phyloP scores from a whole-genome alignment of 2,113 vertebrate species.

The Bubalus kerabau region DNA sequence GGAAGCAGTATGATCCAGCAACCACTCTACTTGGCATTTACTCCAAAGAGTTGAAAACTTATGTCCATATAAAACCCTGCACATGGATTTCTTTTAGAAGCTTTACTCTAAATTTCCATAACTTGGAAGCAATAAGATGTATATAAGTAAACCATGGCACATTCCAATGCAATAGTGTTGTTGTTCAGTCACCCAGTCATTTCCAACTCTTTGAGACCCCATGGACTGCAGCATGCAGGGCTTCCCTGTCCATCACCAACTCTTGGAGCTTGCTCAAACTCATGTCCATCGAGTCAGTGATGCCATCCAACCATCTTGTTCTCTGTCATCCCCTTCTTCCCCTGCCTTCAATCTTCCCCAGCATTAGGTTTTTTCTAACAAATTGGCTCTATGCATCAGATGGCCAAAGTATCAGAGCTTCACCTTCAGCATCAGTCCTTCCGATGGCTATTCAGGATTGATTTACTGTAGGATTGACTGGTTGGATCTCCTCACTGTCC shows the following conservation, averaged over 20 bases:
- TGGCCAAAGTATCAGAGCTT: neutral
- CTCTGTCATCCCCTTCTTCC: neutral
- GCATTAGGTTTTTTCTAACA: neutral
- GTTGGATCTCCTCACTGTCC: neutral
- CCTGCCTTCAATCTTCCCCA: neutral
- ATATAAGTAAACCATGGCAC: neutral
- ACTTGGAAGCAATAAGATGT: neutral
- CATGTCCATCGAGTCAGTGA: fast-evolving
- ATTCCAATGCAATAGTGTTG: neutral
- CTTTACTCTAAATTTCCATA: neutral
- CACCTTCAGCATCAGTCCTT: neutral
- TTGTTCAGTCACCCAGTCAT: neutral
- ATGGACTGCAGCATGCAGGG: fast-evolving
- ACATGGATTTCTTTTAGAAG: neutral
- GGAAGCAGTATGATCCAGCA: neutral
- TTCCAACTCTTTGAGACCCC: neutral
- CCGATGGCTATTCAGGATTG: neutral
- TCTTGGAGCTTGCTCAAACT: neutral
- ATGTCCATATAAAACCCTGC: neutral
- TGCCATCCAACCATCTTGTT: neutral
- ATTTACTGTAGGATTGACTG: neutral
- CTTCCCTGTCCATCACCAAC: neutral
- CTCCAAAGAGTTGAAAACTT: neutral
- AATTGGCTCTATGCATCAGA: fast-evolving
- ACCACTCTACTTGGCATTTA: neutral